Evolutionary conservation across 2,113 vertebrate genomes (phyloP).

Genomic region (Spea bombifrons): DNA sequence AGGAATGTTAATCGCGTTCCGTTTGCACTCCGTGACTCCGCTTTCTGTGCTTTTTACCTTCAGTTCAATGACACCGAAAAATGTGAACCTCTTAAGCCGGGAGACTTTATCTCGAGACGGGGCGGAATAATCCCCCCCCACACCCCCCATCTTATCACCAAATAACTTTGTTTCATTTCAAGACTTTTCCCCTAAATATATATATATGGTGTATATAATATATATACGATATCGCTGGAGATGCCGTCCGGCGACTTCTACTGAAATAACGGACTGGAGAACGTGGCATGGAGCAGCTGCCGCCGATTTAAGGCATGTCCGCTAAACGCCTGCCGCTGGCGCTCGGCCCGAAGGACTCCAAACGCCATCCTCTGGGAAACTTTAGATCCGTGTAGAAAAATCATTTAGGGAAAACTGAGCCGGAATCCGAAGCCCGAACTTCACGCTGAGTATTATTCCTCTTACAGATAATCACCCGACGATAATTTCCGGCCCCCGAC

Average conservation of each 20-base stretch:
- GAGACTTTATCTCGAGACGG: conserved; percentile 30
- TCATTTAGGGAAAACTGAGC: conserved; percentile 35
- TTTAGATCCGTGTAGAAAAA: conserved; percentile 36
- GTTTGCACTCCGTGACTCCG: conserved; percentile 1
- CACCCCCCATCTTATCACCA: neutral
- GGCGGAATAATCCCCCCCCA: neutral
- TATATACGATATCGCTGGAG: too few relatives aligned
- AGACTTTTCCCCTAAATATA: neutral
- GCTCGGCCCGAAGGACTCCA: conserved; percentile 30
- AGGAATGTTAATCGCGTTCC: conserved; percentile 37
- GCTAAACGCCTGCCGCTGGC: conserved; percentile 36
- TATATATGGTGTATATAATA: too few relatives aligned
- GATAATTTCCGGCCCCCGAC: neutral
- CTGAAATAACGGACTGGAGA: conserved; percentile 20
- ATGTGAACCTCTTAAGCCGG: conserved; percentile 30
- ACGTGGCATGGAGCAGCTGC: conserved; percentile 37
- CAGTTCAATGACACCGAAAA: conserved; percentile 37
- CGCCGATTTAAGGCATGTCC: conserved; percentile 38
- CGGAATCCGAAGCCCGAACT: conserved; percentile 1
- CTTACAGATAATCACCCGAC: neutral
- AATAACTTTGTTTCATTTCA: neutral
- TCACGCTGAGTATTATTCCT: neutral
- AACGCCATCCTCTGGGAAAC: conserved; percentile 50
- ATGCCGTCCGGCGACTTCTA: conserved; percentile 21
- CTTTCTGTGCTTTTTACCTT: conserved; percentile 32